Conservation (phyloP, 2,888 invertebrate genomes). For the Ormyrus pomaceus region DNA sequence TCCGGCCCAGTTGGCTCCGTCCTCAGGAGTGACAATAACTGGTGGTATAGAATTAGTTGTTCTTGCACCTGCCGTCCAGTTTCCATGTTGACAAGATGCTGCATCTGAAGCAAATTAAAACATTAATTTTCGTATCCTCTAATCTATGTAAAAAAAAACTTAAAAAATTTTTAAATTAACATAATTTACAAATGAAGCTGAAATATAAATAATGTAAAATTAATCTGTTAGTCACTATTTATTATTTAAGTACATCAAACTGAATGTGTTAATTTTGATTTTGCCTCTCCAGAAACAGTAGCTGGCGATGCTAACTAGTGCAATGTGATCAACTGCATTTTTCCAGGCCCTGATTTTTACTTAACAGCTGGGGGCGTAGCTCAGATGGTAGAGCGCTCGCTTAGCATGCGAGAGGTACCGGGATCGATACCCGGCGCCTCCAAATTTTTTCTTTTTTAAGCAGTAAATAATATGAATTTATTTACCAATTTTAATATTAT, state of each 20-base stretch:
- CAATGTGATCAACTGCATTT: too few relatives aligned
- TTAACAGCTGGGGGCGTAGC: slow-evolving; percentile 69
- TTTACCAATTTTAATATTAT: background rate
- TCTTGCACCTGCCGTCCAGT: slow-evolving; percentile 70
- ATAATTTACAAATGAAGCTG: too few relatives aligned
- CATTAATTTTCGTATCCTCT: background rate
- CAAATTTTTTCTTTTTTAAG: slow-evolving; percentile 57
- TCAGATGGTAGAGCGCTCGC: slow-evolving; percentile 75
- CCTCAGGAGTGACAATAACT: slow-evolving; percentile 79
- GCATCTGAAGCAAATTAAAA: slow-evolving; percentile 57
- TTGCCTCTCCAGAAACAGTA: too few relatives aligned
- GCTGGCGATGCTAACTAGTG: too few relatives aligned
- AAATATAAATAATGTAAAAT: slow-evolving; percentile 20
- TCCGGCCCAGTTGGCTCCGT: slow-evolving; percentile 71
- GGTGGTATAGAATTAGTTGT: slow-evolving; percentile 76
- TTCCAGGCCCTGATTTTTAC: too few relatives aligned
- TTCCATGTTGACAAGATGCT: slow-evolving; percentile 47
- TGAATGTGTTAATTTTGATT: too few relatives aligned
- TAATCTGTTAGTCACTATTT: background rate
- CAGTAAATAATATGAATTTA: background rate
- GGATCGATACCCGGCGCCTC: slow-evolving; percentile 73
- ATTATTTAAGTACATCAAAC: background rate
- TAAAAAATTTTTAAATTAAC: too few relatives aligned
- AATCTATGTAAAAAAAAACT: too few relatives aligned
- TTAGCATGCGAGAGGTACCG: slow-evolving; percentile 75